These are phyloP conservation scores for human (Homo sapiens) DNA, from an alignment of 2,113 vertebrate genomes.

Conservation along the genomic window DNA sequence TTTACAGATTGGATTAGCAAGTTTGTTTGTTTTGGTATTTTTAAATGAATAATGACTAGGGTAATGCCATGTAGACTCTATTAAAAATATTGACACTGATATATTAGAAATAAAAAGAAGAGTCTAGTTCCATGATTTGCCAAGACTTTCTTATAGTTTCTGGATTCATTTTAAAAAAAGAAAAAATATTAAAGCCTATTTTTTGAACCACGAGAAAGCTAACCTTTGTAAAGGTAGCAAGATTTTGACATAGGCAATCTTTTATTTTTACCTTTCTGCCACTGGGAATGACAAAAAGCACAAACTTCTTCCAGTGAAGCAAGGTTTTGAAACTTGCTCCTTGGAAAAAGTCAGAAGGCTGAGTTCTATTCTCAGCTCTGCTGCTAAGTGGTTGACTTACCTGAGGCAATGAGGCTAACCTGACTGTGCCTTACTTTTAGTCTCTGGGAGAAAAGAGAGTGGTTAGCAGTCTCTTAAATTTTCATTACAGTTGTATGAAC, in stretches of 20 bases:
- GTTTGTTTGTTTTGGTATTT: background rate
- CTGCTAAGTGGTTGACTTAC: background rate
- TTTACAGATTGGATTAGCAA: background rate
- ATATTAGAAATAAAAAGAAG: background rate
- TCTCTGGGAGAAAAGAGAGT: background rate
- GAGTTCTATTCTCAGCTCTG: background rate
- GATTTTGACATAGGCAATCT: constrained; percentile 61
- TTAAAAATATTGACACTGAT: background rate
- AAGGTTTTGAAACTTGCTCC: background rate
- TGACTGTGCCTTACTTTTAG: background rate
- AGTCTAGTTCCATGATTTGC: background rate
- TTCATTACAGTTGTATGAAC: background rate
- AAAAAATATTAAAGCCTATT: background rate
- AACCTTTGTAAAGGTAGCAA: constrained; percentile 24
- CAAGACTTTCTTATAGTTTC: background rate
- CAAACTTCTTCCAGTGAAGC: background rate
- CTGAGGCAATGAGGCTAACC: background rate
- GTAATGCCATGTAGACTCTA: background rate
- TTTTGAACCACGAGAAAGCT: constrained; percentile 39
- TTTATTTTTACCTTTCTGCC: constrained; percentile 66
- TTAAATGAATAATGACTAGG: background rate
- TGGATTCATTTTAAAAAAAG: background rate
- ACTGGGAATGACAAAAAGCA: constrained; percentile 44
- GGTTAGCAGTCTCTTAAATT: background rate
- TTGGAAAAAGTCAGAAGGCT: constrained; percentile 12